phyloP scores from a whole-genome alignment of 2,888 invertebrate genomes.

The Candidula unifasciata region DNA sequence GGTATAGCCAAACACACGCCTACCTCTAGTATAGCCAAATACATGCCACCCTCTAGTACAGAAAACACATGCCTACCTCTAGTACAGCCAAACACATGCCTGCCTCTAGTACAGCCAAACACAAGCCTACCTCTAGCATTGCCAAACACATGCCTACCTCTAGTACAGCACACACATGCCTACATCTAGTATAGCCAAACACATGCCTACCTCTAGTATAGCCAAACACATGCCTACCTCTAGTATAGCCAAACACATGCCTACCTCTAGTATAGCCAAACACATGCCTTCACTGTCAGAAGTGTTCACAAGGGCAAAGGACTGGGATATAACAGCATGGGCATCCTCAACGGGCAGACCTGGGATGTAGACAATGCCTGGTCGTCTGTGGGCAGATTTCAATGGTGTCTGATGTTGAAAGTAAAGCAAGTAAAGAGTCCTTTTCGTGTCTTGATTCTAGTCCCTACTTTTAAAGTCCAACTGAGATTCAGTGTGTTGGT shows the following conservation, averaged over 20 bases:
- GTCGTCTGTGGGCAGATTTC: slow-evolving; percentile 46
- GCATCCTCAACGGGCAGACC: slow-evolving; percentile 62
- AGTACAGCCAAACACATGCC: not conserved
- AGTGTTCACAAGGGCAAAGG: slow-evolving; percentile 72
- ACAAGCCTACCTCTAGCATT: not conserved
- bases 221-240: not conserved
- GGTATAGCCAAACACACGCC: not conserved
- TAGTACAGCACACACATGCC: not conserved
- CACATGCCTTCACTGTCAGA: slow-evolving; percentile 77
- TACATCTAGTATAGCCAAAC: slow-evolving; percentile 6
- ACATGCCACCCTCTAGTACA: not conserved
- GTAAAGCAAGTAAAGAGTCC: too few relatives aligned
- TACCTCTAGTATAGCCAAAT: not conserved
- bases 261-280: slow-evolving; percentile 73
- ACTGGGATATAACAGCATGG: slow-evolving; percentile 68
- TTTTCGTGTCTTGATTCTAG: too few relatives aligned
- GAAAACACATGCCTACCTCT: not conserved
- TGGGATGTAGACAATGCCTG: slow-evolving; percentile 65
- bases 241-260: not conserved
- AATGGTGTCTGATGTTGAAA: not conserved
- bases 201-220: not conserved
- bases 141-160: too few relatives aligned
- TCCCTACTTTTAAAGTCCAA: too few relatives aligned
- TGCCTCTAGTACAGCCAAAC: not conserved
- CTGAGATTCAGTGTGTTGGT: too few relatives aligned